These are phyloP conservation scores for Drosophila bipectinata DNA, from an alignment of 1,140 invertebrate genomes.

Conservation along the genomic window DNA sequence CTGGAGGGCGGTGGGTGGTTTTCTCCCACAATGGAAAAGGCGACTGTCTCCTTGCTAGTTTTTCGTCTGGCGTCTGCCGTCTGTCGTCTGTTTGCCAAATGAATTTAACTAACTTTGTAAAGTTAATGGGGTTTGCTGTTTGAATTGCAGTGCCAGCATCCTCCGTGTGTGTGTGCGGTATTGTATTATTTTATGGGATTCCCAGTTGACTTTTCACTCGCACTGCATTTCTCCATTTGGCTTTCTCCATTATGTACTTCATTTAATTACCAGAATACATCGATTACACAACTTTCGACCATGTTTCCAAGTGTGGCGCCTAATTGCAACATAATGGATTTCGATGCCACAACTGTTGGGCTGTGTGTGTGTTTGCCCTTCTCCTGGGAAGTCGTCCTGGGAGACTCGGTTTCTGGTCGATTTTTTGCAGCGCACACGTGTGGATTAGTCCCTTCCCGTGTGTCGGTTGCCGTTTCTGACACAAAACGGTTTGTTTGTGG, in stretches of 20 bases:
- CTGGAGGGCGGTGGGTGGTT: conserved; percentile 16
- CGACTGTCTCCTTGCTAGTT: conserved; percentile 46
- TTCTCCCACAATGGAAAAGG: conserved; percentile 13
- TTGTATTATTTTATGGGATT: conserved; percentile 74
- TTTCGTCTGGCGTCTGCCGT: conserved; percentile 53
- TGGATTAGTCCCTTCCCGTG: conserved; percentile 24
- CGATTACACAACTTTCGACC: conserved; percentile 55
- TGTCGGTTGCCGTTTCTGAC: conserved; percentile 32
- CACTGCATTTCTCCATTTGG: conserved; percentile 53
- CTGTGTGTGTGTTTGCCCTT: background rate
- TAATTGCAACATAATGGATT: conserved; percentile 82
- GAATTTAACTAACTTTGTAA: conserved; percentile 83
- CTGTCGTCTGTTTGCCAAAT: conserved; percentile 78
- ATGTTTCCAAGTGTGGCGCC: conserved; percentile 62
- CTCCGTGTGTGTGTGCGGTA: conserved; percentile 26
- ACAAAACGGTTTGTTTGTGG: conserved; percentile 74
- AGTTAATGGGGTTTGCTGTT: conserved; percentile 81
- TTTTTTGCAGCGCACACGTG: conserved; percentile 40
- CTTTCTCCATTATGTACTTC: conserved; percentile 56
- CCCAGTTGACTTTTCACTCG: conserved; percentile 74
- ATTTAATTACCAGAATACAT: conserved; percentile 81
- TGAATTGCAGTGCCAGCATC: conserved; percentile 60
- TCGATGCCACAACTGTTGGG: conserved; percentile 61
- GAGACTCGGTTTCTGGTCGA: conserved; percentile 31
- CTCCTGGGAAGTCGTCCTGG: background rate